phyloP scores from a whole-genome alignment of 2,888 invertebrate species.

The Aproaerema taeniolella region DNA sequence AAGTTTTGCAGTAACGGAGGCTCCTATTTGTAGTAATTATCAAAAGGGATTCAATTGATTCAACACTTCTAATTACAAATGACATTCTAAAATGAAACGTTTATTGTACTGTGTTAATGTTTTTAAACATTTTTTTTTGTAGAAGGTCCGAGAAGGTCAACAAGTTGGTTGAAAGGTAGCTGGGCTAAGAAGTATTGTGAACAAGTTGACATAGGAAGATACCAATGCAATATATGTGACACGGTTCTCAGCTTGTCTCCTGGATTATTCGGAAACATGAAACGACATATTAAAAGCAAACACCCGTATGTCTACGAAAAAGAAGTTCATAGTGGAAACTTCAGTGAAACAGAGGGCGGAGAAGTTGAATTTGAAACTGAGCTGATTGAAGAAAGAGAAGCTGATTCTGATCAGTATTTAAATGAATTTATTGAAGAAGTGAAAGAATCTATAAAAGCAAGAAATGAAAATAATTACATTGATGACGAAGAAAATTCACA shows the following conservation, averaged over 20 bases:
- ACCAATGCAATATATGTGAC: constrained; percentile 10
- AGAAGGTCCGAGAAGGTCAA: not conserved
- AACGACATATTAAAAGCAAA: constrained; percentile 10
- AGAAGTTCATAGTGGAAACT: constrained; percentile 3
- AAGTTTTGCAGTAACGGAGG: too few relatives aligned
- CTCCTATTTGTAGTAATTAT: too few relatives aligned
- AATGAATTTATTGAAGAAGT: not conserved
- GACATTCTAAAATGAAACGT: too few relatives aligned
- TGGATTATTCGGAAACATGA: constrained; percentile 10
- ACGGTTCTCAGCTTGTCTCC: constrained; percentile 3
- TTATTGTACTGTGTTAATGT: too few relatives aligned
- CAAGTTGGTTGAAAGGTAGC: constrained; percentile 5
- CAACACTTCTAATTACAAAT: too few relatives aligned
- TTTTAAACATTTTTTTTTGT: too few relatives aligned
- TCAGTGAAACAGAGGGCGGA: not conserved
- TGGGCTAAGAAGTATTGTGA: constrained; percentile 10
- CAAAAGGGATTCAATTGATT: too few relatives aligned
- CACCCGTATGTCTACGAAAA: constrained; percentile 11
- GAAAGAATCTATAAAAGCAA: not conserved
- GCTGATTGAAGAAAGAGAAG: not conserved
- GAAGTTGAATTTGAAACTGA: not conserved
- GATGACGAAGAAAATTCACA: not conserved
- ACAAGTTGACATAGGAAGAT: constrained; percentile 3
- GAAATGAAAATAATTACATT: not conserved
- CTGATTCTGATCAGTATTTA: not conserved